Conservation (phyloP, 2,888 invertebrate species). For the Agrilus cyanescens region DNA sequence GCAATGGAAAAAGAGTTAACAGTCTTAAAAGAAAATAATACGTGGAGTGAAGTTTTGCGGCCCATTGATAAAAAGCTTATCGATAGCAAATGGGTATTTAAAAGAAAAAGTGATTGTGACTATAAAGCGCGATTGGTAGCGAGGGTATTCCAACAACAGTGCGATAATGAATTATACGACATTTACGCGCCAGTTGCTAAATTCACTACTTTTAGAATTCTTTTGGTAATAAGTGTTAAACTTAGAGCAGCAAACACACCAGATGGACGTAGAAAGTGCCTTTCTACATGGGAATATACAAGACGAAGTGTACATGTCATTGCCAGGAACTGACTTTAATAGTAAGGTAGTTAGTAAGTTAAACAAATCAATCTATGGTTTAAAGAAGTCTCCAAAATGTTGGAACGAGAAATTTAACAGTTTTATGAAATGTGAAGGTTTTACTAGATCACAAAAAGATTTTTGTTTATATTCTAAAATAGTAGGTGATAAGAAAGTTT, state of each 20-base stretch:
- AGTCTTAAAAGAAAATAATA: constrained; percentile 5
- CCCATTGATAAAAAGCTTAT: constrained; percentile 1
- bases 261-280: neutral
- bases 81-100: neutral
- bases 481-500: no score
- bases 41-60: constrained; percentile 1
- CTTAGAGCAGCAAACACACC: neutral
- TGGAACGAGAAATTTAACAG: no score
- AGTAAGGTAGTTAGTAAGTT: no score
- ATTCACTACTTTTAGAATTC: neutral
- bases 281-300: neutral
- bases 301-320: no score
- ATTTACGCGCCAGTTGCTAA: constrained; percentile 1
- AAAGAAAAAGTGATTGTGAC: neutral
- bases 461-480: no score
- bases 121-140: constrained; percentile 3
- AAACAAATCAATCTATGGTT: no score
- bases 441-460: no score
- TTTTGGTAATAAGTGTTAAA: no score
- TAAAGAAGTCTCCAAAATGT: no score
- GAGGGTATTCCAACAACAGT: constrained; percentile 1
- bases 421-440: no score
- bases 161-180: neutral
- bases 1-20: constrained; percentile 4
- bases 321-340: no score